Evolutionary conservation across 2,797 vertebrate species (phyloP).

Genomic region (Etheostoma perlongum): DNA sequence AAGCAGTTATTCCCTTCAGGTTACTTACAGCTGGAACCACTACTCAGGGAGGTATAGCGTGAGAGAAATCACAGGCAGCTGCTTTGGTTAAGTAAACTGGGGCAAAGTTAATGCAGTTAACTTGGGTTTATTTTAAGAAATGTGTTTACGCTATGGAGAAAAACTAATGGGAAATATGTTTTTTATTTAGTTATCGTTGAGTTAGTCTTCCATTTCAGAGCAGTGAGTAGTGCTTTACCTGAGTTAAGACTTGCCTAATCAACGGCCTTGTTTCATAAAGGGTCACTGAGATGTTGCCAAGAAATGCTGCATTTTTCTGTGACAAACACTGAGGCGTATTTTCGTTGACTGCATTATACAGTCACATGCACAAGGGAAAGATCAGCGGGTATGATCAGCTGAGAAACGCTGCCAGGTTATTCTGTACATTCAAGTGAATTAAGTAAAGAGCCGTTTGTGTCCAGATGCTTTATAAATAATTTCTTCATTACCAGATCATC

Average conservation of each 20-base stretch:
- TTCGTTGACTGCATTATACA: slow-evolving; percentile 23
- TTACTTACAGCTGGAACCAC: too few relatives aligned
- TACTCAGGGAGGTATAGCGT: too few relatives aligned
- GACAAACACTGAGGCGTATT: background rate
- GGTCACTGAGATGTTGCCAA: background rate
- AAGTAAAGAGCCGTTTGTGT: background rate
- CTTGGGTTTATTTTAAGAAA: background rate
- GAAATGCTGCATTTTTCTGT: background rate
- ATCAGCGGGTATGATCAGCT: background rate
- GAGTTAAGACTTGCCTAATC: background rate
- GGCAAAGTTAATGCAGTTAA: background rate
- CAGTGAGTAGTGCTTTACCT: background rate
- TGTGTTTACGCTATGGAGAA: background rate
- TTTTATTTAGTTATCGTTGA: too few relatives aligned
- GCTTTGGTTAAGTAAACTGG: too few relatives aligned
- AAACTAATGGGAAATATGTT: background rate
- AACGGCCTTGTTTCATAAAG: background rate
- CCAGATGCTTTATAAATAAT: background rate
- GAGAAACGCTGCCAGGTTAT: background rate
- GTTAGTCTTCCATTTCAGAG: background rate
- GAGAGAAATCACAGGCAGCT: too few relatives aligned
- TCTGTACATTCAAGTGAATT: background rate
- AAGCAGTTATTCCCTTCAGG: too few relatives aligned
- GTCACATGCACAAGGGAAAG: slow-evolving; percentile 31
- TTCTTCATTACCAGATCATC: background rate